phyloP scores from a whole-genome alignment of 2,888 invertebrate genomes.

The Melanophora roralis region DNA sequence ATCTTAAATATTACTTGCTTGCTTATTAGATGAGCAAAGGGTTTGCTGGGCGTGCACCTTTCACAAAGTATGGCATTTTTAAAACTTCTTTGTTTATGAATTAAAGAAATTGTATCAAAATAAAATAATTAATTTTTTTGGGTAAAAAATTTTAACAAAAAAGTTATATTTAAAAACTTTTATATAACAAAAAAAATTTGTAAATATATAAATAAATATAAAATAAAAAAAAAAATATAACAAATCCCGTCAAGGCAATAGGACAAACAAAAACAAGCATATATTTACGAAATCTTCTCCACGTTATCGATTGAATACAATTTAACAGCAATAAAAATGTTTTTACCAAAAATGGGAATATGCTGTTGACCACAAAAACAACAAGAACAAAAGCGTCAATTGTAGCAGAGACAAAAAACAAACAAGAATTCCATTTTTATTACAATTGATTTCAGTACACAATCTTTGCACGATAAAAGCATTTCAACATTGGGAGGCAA shows the following conservation, averaged over 20 bases:
- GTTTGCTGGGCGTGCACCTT: no score
- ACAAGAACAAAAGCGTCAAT: no score
- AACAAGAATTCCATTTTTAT: slow-evolving; percentile 43
- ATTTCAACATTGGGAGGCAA: slow-evolving; percentile 12
- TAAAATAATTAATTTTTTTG: background rate
- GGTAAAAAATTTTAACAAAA: no score
- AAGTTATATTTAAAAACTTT: background rate
- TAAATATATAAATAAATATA: no score
- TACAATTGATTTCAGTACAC: slow-evolving; percentile 51
- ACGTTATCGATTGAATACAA: slow-evolving; percentile 53
- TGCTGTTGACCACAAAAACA: slow-evolving; percentile 43
- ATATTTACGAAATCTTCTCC: slow-evolving; percentile 5
- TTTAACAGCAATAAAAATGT: slow-evolving; percentile 58
- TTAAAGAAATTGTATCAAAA: background rate
- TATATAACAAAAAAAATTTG: no score
- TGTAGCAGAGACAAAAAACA: background rate
- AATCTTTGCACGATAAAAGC: slow-evolving; percentile 44
- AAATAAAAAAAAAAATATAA: slow-evolving; percentile 29
- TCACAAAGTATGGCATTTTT: no score
- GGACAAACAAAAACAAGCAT: background rate
- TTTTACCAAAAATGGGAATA: slow-evolving; percentile 57
- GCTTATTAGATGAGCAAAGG: no score
- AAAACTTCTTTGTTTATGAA: no score
- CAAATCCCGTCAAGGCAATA: background rate
- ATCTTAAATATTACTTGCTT: no score